Conservation (phyloP, 2,888 invertebrate species). For the Parthenolecanium corni region DNA sequence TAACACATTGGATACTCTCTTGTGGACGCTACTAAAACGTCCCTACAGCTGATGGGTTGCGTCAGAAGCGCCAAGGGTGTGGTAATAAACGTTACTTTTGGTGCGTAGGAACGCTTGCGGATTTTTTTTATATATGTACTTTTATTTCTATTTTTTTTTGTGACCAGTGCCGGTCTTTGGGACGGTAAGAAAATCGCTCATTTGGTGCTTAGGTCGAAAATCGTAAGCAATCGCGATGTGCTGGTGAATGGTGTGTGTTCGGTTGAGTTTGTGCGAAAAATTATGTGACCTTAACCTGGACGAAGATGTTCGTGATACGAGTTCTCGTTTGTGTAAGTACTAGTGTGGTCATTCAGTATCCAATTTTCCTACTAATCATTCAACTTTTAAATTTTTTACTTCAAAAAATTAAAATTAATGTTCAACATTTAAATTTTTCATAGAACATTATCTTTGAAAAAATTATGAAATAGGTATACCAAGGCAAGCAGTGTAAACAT, state of each 20-base stretch:
- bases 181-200: not conserved
- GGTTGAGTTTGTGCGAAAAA: slow-evolving; percentile 1
- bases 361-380: too few relatives aligned
- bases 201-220: not conserved
- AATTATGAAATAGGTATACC: too few relatives aligned
- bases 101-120: slow-evolving; percentile 25
- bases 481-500: too few relatives aligned
- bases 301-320: slow-evolving; percentile 13
- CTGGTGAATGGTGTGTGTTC: slow-evolving; percentile 11
- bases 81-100: slow-evolving; percentile 5
- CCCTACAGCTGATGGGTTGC: slow-evolving; percentile 14
- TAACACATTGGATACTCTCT: too few relatives aligned
- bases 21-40: not conserved
- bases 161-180: not conserved
- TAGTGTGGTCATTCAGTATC: too few relatives aligned
- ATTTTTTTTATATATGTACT: slow-evolving; percentile 5
- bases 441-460: too few relatives aligned
- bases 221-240: slow-evolving; percentile 16
- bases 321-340: slow-evolving; percentile 20
- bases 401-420: too few relatives aligned
- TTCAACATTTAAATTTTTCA: too few relatives aligned
- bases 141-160: not conserved
- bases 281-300: slow-evolving; percentile 26
- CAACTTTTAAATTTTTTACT: too few relatives aligned
- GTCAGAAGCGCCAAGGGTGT: slow-evolving; percentile 29